Base-by-base conservation (phyloP, 2,888 invertebrate species). In the Diarsia mendica region DNA sequence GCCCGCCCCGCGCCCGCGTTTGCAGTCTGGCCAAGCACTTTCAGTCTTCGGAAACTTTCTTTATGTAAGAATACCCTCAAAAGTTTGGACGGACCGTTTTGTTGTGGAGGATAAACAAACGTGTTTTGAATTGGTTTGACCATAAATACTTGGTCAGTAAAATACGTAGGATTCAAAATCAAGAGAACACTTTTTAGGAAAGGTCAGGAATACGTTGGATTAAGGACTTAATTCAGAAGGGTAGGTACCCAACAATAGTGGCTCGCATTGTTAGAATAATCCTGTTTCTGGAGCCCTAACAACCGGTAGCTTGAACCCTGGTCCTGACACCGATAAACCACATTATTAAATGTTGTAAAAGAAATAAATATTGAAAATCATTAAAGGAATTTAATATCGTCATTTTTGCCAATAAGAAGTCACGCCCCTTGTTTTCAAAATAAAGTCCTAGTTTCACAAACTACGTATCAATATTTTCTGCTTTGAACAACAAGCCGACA, bases 21-120 rank as follows among this genome's bases (percentile, higher is more conserved):
- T n/a, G n/a, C n/a, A n/a, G n/a, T n/a, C n/a, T n/a, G n/a, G n/a
- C n/a, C n/a, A n/a, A n/a, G n/a, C n/a, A n/a, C n/a, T n/a, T 51
- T 67, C 20, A 46, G 46, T 23, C 8, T 46, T 33, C 0, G 0
- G 44, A 49, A 68, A 75, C 48, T 75, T 81, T n/a, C 5, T 10
- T 11, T 49, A 9, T 11, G 13, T 3, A 15, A 75, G 20, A 63
- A 23, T 44, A 49, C 60, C 15, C 1, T 8, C 8, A 10, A 51
- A 44, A 55, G 20, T 49, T 33, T 13, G 6, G n/a, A 18, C 1
- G 13, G 3, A 39, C 39, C n/a, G 23, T 55, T 75, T 55, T 61
- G 20, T 44, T 61, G 2, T 51, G n/a, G n/a, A n/a, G 23, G 49
- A 44, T 11, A 39, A 48, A 49, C 23, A 48, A 61, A 46, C 5